These are phyloP conservation scores for Meganola albula DNA, from an alignment of 2,888 invertebrate genomes.

Conservation along the genomic window DNA sequence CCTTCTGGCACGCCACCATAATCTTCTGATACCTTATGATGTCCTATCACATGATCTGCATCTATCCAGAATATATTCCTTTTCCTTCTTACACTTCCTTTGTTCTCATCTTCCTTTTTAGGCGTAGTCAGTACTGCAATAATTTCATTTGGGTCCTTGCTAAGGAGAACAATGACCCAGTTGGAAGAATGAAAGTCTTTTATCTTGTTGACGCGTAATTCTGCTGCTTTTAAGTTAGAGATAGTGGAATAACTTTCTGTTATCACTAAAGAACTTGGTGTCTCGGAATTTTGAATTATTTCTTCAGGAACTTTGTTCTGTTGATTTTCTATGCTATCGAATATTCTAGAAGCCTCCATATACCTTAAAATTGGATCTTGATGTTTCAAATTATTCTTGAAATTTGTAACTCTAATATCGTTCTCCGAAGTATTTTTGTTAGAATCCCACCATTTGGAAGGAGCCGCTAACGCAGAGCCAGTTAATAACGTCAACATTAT, in stretches of 20 bases:
- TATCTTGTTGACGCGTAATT: neutral
- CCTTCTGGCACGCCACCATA: constrained; percentile 27
- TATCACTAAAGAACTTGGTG: no score
- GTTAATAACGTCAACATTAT: no score
- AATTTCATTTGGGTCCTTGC: neutral
- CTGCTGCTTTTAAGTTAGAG: neutral
- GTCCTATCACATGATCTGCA: constrained; percentile 19
- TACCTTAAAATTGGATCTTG: no score
- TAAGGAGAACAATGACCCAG: neutral
- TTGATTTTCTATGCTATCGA: no score
- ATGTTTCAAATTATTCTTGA: no score
- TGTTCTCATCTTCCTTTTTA: neutral
- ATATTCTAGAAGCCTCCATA: no score
- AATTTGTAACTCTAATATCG: no score
- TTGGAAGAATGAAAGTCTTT: neutral
- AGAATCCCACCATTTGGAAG: no score
- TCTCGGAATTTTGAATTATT: no score
- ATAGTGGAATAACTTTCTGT: neutral
- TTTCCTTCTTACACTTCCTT: constrained; percentile 13
- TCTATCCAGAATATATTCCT: constrained; percentile 19
- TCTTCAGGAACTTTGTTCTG: no score
- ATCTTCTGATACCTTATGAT: constrained; percentile 35
- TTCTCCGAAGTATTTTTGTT: no score
- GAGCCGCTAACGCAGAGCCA: no score
- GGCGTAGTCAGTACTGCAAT: neutral